Evolutionary conservation across 2,113 vertebrate genomes (phyloP), one percentile per base, ranked within the genome.

Genomic region (Cyanocitta stelleri): DNA sequence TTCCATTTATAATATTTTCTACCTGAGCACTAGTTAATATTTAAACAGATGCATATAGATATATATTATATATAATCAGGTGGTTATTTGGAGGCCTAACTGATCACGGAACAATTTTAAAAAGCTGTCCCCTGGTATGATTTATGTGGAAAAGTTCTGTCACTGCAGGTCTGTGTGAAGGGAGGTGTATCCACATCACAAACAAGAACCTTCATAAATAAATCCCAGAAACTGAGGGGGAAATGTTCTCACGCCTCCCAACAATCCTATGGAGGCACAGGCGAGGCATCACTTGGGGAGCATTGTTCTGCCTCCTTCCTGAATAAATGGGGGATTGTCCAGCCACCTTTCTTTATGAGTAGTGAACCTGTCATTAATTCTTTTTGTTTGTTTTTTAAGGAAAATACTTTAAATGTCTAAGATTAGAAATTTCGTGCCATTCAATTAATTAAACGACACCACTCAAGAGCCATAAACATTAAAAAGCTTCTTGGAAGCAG

Each of bases 401-500:
- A 85, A 86, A 93, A 92, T 61, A 95, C 72, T 95, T 91, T 69
- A 91, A 92, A 95, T 52, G 55, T 67, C 41, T n/a, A 81, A 83
- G 88, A 96, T 92, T 48, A 89, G 76, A 81, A 93, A 44, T 74
- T 90, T 83, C 3, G 11, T 54, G 75, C 93, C 39, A 16, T 59
- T 73, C 32, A 81, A 92, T 97, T 97, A 97, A 96, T 97, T 96
- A 89, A 96, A 95, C 16, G 35, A 91, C 18, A 44, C 48, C 75
- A 89, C 90, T 85, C 87, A 76, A 96, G 88, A 54, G 85, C 91
- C 22, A 4, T 83, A 77, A 91, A 94, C 26, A 90, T 91, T 86
- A 96, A 96, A 94, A 95, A 86, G 66, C 89, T 97, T 96, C 91
- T 96, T 95, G 93, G 95, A 95, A 95, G 48, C 81, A 93, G 66